Percentiles rank a stretch among this genome's conserved stretches.
phyloP scores from a whole-genome alignment of 2,888 invertebrate genomes.

The Venustoraphidia nigricollis region DNA sequence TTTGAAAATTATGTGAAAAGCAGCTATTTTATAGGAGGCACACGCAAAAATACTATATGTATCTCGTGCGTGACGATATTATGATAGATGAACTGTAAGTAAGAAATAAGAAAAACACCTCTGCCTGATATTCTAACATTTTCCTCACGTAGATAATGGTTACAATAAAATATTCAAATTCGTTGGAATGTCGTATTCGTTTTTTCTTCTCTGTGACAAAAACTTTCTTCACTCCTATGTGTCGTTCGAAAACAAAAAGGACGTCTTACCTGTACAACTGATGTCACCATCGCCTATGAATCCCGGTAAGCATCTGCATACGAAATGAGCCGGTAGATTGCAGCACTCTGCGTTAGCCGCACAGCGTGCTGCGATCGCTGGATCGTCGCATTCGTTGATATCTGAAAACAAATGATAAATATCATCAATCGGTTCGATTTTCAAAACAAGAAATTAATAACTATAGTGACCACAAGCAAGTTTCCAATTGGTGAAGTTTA shows the following conservation, averaged over 20 bases:
- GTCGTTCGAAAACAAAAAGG: neutral
- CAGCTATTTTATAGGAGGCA: too few relatives aligned
- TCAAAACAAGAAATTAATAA: neutral
- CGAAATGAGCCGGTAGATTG: constrained; percentile 84
- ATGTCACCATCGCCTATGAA: constrained; percentile 84
- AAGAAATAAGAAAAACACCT: too few relatives aligned
- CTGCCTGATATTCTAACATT: too few relatives aligned
- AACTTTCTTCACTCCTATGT: too few relatives aligned
- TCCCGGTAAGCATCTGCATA: constrained; percentile 85
- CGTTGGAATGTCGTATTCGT: neutral
- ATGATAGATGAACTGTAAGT: too few relatives aligned
- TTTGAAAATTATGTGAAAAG: too few relatives aligned
- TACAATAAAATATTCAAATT: neutral
- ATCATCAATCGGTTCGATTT: neutral
- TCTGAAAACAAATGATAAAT: constrained; percentile 34
- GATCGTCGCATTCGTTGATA: constrained; percentile 89
- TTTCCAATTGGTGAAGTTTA: too few relatives aligned
- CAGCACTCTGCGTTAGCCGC: constrained; percentile 88
- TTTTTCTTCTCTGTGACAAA: neutral
- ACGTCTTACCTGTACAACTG: constrained; percentile 56
- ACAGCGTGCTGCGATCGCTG: constrained; percentile 67
- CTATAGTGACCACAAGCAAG: too few relatives aligned
- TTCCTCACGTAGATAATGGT: neutral
- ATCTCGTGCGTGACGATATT: too few relatives aligned
- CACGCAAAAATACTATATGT: too few relatives aligned